Evolutionary conservation across 2,113 vertebrate species (phyloP).

Genomic region (Coturnix japonica): DNA sequence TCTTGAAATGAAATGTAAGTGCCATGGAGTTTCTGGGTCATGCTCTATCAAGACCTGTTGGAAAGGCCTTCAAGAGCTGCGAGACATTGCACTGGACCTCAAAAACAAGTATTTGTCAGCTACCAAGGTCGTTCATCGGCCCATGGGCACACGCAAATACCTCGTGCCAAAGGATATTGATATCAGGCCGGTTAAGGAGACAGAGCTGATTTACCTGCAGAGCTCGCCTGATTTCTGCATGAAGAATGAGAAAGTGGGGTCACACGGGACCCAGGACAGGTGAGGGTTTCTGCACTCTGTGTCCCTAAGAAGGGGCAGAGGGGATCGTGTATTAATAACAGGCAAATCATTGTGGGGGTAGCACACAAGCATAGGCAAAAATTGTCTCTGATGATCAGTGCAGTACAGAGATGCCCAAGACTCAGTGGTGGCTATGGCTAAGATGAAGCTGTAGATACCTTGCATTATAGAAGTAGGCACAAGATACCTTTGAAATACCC

Average conservation of each 20-base stretch:
- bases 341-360: not conserved
- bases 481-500: not conserved
- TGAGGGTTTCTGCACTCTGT: constrained; percentile 58
- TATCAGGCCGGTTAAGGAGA: constrained; percentile 93
- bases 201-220: constrained; percentile 96
- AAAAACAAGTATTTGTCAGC: constrained; percentile 97
- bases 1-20: constrained; percentile 97
- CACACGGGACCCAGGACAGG: constrained; percentile 96
- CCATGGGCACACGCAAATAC: constrained; percentile 95
- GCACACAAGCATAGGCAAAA: not conserved
- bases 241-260: constrained; percentile 94
- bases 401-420: not conserved
- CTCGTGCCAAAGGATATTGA: constrained; percentile 99
- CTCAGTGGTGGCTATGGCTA: not conserved
- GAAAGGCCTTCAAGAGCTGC: constrained; percentile 94
- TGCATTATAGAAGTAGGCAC: not conserved
- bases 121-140: constrained; percentile 94
- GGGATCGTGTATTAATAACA: not conserved
- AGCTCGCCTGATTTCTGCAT: constrained; percentile 95
- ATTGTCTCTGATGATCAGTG: not conserved
- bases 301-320: not conserved
- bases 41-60: constrained; percentile 98
- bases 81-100: constrained; percentile 91
- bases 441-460: not conserved
- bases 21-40: constrained; percentile 97